Base-by-base conservation (phyloP, 2,797 vertebrate species). In the Mycteria americana region DNA sequence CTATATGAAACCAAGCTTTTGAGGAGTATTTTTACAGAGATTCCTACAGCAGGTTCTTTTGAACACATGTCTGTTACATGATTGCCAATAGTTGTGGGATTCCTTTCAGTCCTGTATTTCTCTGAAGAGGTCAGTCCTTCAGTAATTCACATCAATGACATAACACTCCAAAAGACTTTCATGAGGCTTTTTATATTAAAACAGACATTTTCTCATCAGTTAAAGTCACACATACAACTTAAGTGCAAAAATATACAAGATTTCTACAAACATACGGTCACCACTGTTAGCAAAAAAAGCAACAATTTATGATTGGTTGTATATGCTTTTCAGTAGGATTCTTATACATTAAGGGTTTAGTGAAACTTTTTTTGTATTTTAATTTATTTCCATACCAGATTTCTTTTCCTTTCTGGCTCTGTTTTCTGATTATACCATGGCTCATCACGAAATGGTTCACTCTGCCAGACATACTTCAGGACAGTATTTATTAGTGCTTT, bases 351-450 rank as follows among this genome's bases (percentile, higher is more conserved):
- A 79, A 54, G 11, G 1, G 2, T 33, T 92, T 25, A 28, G 56
- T 30, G 18, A 74, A 85, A n/a, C 11, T 53, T 63, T 56, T 39
- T 50, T 69, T 3, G 5, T 53, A 53, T 77, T 85, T 63, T 56
- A 25, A 63, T 45, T 64, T 59, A 50, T 43, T 62, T 92, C 30
- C 95, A 93, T 98, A 99, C 99, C 91, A 99, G 84, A 89, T 99
- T 99, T 89, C 99, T 98, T 94, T 99, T 98, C 43, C 98, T 97
- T 97, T 99, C 99, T 0, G 97, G 43, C 13, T 99, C 99, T 0
- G 99, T 99, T 97, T 99, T 99, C 82, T 98, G 96, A 96, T 99
- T 99, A 97, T 99, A 99, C 98, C 98, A 99, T 0, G 99, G 99
- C 96, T 99, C 99, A 59, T 99, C 99, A 93, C 97, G 97, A 97